phyloP scores from a whole-genome alignment of 2,888 invertebrate species.

The Orthosia gothica region DNA sequence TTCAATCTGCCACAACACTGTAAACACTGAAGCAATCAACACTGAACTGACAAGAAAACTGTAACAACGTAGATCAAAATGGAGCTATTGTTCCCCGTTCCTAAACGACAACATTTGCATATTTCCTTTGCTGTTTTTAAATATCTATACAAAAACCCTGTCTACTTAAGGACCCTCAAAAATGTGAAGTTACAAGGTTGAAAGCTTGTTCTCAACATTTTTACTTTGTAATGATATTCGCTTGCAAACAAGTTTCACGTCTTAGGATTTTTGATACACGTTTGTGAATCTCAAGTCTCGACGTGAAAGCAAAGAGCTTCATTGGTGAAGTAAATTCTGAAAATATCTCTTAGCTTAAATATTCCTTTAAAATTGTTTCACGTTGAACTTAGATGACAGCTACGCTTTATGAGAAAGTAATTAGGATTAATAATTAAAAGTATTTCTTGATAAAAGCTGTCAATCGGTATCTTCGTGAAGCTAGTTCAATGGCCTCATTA shows the following conservation, averaged over 20 bases:
- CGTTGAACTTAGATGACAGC: background rate
- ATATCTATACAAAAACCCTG: conserved; percentile 30
- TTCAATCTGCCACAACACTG: conserved; percentile 27
- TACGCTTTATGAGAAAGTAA: background rate
- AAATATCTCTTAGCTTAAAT: conserved; percentile 5
- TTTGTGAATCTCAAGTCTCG: conserved; percentile 38
- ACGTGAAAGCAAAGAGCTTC: conserved; percentile 31
- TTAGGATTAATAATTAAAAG: conserved; percentile 32
- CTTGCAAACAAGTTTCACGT: conserved; percentile 47
- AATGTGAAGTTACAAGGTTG: conserved; percentile 44
- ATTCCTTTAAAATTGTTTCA: conserved; percentile 7
- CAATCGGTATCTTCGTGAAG: conserved; percentile 1
- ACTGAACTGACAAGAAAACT: conserved; percentile 7
- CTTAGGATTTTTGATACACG: conserved; percentile 49
- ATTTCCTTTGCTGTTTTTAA: conserved; percentile 33
- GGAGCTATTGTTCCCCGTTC: conserved; percentile 27
- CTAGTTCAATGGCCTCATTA: too few relatives aligned
- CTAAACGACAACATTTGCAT: conserved; percentile 41
- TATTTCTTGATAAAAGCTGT: conserved; percentile 29
- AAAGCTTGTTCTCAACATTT: conserved; percentile 49
- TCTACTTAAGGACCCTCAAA: conserved; percentile 43
- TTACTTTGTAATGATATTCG: conserved; percentile 59
- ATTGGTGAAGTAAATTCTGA: conserved; percentile 15
- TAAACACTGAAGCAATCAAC: conserved; percentile 32
- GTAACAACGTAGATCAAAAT: conserved; percentile 20